Percentiles rank a stretch among this genome's conserved stretches.
phyloP scores from a whole-genome alignment of 1,140 invertebrate genomes.

The Drosophila nigromelanica region DNA sequence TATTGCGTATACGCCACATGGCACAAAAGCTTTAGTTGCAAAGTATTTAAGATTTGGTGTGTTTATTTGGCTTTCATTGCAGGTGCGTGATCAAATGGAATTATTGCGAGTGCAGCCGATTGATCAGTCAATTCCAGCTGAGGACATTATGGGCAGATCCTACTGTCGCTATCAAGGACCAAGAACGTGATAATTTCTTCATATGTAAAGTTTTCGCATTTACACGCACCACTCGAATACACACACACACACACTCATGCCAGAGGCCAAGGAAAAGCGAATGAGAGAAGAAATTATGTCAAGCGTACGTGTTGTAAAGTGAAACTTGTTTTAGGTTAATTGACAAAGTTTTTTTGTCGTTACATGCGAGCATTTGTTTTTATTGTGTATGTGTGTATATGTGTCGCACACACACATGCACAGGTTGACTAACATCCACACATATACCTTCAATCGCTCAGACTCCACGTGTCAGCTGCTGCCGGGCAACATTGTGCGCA shows the following conservation, averaged over 20 bases:
- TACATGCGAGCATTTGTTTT: slow-evolving; percentile 49
- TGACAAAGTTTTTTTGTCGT: slow-evolving; percentile 74
- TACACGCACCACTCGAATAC: slow-evolving; percentile 16
- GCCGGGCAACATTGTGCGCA: slow-evolving; percentile 65
- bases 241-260: not conserved
- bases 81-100: slow-evolving; percentile 83
- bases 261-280: not conserved
- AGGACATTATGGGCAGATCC: slow-evolving; percentile 84
- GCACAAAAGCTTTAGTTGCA: not conserved
- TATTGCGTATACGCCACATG: slow-evolving; percentile 12
- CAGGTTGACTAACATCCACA: slow-evolving; percentile 34
- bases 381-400: slow-evolving; percentile 39
- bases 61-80: slow-evolving; percentile 40
- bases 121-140: slow-evolving; percentile 83
- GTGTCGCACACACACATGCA: slow-evolving; percentile 23
- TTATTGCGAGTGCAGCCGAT: slow-evolving; percentile 76
- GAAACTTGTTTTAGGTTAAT: slow-evolving; percentile 81
- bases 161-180: slow-evolving; percentile 84
- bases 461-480: slow-evolving; percentile 59
- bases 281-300: slow-evolving; percentile 63
- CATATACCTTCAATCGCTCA: slow-evolving; percentile 60
- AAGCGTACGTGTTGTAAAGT: slow-evolving; percentile 75
- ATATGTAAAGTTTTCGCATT: slow-evolving; percentile 55
- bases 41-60: slow-evolving; percentile 7
- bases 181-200: slow-evolving; percentile 83